Base-by-base conservation (phyloP, 2,797 vertebrate species). In the Triplophysa bombifrons region DNA sequence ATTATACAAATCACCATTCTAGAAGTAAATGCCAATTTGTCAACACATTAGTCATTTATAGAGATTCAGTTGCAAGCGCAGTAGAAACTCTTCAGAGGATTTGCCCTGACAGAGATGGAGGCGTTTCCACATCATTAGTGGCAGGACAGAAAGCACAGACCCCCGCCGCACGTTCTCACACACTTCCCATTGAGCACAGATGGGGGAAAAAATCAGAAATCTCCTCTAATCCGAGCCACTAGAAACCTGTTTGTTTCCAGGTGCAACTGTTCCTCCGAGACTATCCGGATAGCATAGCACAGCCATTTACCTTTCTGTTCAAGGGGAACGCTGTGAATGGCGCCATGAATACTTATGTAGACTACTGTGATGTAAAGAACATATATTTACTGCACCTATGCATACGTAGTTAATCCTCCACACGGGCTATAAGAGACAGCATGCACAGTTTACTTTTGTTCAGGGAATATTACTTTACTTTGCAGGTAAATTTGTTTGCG, bases 161-260 rank as follows among this genome's bases (percentile, higher is more conserved):
- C 60, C 74, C 70, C 41, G 13, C 48, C n/a, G 48, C 74, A 77
- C 2, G 9, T 38, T 48, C 67, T 76, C 76, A 76, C 69, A 74
- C 67, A 73, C 69, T 80, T 73, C 73, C 78, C 51, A 67, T 50
- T 1, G 51, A 70, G 55, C 64, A 71, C 65, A 78, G 66, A 68
- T 65, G 66, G 77, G 77, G 73, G 64, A 76, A 77, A 38, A 55
- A 51, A 51, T 38, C 34, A 4, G 34, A 38, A 38, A 38, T 38
- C 34, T 80, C 48, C 53, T 55, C 76, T 70, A 58, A 76, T 65
- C 8, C 38, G 12, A 68, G 63, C 68, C 73, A 76, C 27, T 30
- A 71, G 78, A 71, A 85, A 73, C 78, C 81, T 81, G 82, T 81
- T 81, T 81, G 72, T 72, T 85, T 85, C 82, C 68, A 34, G 64